Evolutionary conservation across 1,140 invertebrate species (phyloP).

Genomic region (Conus betulinus): DNA sequence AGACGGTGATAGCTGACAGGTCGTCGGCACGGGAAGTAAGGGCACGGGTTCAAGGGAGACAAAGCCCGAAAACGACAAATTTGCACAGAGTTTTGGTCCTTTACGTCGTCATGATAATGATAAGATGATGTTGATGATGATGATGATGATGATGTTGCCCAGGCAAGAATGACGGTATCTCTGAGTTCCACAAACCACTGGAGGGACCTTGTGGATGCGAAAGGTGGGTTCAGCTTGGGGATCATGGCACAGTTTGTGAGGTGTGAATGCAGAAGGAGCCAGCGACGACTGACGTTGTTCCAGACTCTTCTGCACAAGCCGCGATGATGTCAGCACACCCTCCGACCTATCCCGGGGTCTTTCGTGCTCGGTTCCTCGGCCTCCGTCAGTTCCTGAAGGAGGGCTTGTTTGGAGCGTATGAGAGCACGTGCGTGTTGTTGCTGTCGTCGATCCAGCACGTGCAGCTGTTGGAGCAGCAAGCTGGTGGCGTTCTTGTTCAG

Average conservation of each 20-base stretch:
- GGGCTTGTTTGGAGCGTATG: constrained; percentile 2
- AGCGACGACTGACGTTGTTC: too few species aligned
- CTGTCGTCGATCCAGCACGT: constrained; percentile 17
- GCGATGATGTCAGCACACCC: too few species aligned
- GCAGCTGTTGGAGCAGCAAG: constrained; percentile 14
- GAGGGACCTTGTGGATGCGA: too few species aligned
- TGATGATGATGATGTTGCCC: too few species aligned
- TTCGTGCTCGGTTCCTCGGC: not conserved
- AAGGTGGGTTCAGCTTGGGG: not conserved
- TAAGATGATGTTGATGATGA: too few species aligned
- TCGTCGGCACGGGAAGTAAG: constrained; percentile 40
- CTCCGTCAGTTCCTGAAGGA: constrained; percentile 13
- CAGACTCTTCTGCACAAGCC: too few species aligned
- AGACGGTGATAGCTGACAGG: constrained; percentile 42
- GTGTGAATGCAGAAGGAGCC: too few species aligned
- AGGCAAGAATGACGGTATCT: not conserved
- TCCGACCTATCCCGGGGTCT: too few species aligned
- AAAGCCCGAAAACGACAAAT: constrained; percentile 27
- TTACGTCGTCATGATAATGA: too few species aligned
- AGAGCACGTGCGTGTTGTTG: not conserved
- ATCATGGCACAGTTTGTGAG: not conserved
- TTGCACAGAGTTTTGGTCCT: too few species aligned
- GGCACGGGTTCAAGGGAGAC: constrained; percentile 18
- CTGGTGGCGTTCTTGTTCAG: constrained; percentile 33
- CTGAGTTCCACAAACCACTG: not conserved